Evolutionary conservation across 2,888 invertebrate genomes (phyloP).

Genomic region (Sinelater perroti): DNA sequence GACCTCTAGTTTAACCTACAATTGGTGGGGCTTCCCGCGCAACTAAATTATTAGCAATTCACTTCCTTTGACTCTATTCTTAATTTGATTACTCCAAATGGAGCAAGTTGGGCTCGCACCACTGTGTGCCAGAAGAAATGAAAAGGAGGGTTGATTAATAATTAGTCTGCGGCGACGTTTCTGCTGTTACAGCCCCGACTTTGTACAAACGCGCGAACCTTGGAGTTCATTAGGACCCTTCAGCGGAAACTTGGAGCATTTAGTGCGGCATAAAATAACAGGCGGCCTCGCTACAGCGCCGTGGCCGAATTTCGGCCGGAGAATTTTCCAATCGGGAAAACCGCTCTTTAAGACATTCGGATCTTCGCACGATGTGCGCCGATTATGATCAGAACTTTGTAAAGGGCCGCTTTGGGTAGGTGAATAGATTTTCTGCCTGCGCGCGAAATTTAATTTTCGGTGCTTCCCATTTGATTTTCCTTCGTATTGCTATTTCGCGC

Average conservation of each 20-base stretch:
- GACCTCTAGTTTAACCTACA: too few relatives aligned
- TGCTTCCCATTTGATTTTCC: constrained; percentile 25
- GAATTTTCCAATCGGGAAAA: too few relatives aligned
- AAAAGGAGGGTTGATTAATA: constrained; percentile 24
- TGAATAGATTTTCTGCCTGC: constrained; percentile 4
- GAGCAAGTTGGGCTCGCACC: constrained; percentile 2
- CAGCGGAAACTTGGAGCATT: not conserved
- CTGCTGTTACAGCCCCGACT: constrained; percentile 10
- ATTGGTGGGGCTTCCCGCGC: too few relatives aligned
- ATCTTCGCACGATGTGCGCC: too few relatives aligned
- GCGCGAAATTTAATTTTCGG: constrained; percentile 16
- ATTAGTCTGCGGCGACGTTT: constrained; percentile 14
- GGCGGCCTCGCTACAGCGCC: too few relatives aligned
- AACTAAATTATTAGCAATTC: constrained; percentile 12
- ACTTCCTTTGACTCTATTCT: constrained; percentile 6
- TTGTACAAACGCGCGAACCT: constrained; percentile 18
- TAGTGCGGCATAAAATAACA: too few relatives aligned
- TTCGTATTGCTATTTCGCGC: constrained; percentile 6
- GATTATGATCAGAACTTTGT: not conserved
- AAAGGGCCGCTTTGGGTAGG: constrained; percentile 5
- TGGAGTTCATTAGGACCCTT: constrained; percentile 16
- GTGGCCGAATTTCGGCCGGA: too few relatives aligned
- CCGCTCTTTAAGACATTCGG: too few relatives aligned
- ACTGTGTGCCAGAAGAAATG: constrained; percentile 13
- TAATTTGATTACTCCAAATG: constrained; percentile 19